Percentiles rank a stretch among this genome's conserved stretches.
phyloP scores from a whole-genome alignment of 2,797 vertebrate species.

The Clamator glandarius region DNA sequence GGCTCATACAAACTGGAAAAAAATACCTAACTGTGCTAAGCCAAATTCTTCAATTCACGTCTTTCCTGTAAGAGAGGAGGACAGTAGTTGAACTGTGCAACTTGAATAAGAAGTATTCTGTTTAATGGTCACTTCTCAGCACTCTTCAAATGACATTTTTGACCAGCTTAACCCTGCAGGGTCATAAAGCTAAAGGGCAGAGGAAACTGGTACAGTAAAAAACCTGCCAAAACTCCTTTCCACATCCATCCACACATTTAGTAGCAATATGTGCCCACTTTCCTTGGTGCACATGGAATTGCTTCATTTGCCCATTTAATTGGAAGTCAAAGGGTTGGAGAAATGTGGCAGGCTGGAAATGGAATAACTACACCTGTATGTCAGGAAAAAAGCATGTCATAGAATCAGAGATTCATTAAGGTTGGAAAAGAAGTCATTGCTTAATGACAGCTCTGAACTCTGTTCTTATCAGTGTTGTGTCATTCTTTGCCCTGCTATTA shows the following conservation, averaged over 20 bases:
- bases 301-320: not conserved
- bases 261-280: not conserved
- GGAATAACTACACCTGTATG: not conserved
- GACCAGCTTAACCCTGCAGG: not conserved
- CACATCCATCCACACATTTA: not conserved
- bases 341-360: not conserved
- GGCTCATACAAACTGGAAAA: constrained; percentile 58
- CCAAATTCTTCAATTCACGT: constrained; percentile 49
- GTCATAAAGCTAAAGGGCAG: constrained; percentile 33
- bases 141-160: constrained; percentile 24
- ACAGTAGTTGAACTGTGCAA: constrained; percentile 51
- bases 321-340: not conserved
- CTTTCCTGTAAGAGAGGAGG: constrained; percentile 42
- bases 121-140: constrained; percentile 1
- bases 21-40: constrained; percentile 57
- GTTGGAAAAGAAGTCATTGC: not conserved
- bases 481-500: not conserved
- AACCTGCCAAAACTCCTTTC: not conserved
- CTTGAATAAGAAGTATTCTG: constrained; percentile 43
- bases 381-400: not conserved
- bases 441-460: not conserved
- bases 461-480: not conserved
- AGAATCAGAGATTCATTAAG: no score
- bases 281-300: not conserved
- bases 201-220: not conserved